Base-by-base conservation (phyloP, 2,113 vertebrate genomes). In the Sander vitreus region DNA sequence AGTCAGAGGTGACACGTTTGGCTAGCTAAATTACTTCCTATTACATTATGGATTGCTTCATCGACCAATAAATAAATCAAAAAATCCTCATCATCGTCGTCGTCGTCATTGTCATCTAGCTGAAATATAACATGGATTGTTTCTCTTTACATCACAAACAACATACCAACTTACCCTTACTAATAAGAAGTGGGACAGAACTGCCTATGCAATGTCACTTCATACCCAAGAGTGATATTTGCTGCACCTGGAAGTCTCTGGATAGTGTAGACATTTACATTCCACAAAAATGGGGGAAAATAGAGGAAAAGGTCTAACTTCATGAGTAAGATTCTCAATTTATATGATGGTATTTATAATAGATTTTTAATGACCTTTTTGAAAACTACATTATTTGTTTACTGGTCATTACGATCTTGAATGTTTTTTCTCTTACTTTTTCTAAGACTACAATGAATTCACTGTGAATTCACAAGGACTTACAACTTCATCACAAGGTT, bases 291-390 rank as follows among this genome's bases (percentile, higher is more conserved):
- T 36, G 10, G 25, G 33, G 30, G 16, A 62, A 60, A 78, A 78
- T 6, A 21, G 33, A 33, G 23, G 16, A 66, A 60, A 78, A 78
- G 45, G 74, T 78, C 64, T n/a, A n/a, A n/a, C 0, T 14, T n/a
- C 15, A 21, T 57, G 27, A 64, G 39, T 39, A 74, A 50, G 15
- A 36, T 53, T 65, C 18, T 48, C 55, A 68, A 9, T 82, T 70
- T 78, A 50, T 53, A 23, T 47, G 50, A 39, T n/a, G n/a, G 33
- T 84, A 73, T 87, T 81, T 74, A 36, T 16, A 63, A 25, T n/a
- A 4, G 43, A 64, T 47, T 73, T 50, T 6, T 43, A 43, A 51
- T 76, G 36, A 76, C 62, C 60, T 83, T 86, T 82, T 8, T 60
- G 19, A 62, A 45, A 62, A 19, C 53, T 54, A 25, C 57, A 50